Evolutionary conservation across 1,140 invertebrate species (phyloP).

Genomic region (Drosophila lini): DNA sequence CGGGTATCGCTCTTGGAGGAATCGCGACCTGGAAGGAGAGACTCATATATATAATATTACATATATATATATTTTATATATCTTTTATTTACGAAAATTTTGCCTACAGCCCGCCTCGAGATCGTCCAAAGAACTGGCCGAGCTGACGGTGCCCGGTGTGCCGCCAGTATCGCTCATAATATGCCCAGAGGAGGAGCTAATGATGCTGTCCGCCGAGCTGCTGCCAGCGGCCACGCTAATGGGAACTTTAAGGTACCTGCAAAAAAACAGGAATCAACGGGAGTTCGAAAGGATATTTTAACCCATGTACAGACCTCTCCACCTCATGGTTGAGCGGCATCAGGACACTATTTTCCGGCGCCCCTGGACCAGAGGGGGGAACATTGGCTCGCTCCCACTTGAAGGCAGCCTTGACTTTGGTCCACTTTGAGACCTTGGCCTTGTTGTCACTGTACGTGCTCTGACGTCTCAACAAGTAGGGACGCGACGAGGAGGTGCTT

Average conservation of each 20-base stretch:
- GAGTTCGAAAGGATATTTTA: too few species aligned
- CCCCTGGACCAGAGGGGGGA: slow-evolving; percentile 70
- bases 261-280: background rate
- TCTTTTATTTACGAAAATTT: slow-evolving; percentile 43
- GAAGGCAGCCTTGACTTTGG: slow-evolving; percentile 92
- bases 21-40: slow-evolving; percentile 61
- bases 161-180: slow-evolving; percentile 76
- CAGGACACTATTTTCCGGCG: slow-evolving; percentile 79
- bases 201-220: slow-evolving; percentile 85
- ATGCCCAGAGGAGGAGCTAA: slow-evolving; percentile 84
- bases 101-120: slow-evolving; percentile 58
- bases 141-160: slow-evolving; percentile 78
- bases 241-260: slow-evolving; percentile 85
- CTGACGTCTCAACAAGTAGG: slow-evolving; percentile 71
- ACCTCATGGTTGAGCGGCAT: slow-evolving; percentile 81
- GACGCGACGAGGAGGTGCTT: slow-evolving; percentile 42
- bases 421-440: slow-evolving; percentile 89
- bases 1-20: slow-evolving; percentile 76
- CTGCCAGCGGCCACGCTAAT: slow-evolving; percentile 76
- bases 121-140: slow-evolving; percentile 83
- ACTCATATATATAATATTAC: background rate
- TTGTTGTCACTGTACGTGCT: slow-evolving; percentile 82
- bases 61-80: too few species aligned
- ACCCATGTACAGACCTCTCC: slow-evolving; percentile 62
- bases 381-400: slow-evolving; percentile 89